These are phyloP conservation scores for Mayetiola destructor DNA, from an alignment of 2,888 invertebrate genomes.

Conservation along the genomic window DNA sequence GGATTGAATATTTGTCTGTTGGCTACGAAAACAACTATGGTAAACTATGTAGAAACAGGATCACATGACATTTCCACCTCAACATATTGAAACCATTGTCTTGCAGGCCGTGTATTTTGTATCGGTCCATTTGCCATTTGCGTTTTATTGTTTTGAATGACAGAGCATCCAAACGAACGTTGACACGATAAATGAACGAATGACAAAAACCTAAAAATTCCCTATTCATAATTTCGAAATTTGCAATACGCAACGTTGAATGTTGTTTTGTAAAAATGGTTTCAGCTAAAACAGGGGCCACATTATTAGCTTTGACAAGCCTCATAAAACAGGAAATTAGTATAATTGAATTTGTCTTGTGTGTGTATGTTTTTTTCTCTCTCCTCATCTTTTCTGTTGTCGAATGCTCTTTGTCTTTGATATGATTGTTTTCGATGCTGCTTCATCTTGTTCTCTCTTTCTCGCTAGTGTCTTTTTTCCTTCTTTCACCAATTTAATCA, in stretches of 20 bases:
- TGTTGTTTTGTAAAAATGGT: neutral
- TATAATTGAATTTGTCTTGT: conserved; percentile 13
- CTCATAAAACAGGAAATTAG: conserved; percentile 12
- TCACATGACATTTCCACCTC: too few relatives aligned
- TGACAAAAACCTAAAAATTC: too few relatives aligned
- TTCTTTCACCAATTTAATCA: conserved; percentile 6
- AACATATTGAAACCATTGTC: too few relatives aligned
- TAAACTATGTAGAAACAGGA: too few relatives aligned
- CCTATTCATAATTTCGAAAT: too few relatives aligned
- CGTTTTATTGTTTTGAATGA: too few relatives aligned
- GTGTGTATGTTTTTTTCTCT: neutral
- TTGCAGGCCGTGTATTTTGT: too few relatives aligned
- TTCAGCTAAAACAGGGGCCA: conserved; percentile 3
- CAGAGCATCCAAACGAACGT: neutral
- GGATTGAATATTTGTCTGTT: too few relatives aligned
- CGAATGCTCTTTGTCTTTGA: too few relatives aligned
- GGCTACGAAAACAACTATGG: too few relatives aligned
- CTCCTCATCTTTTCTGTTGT: neutral
- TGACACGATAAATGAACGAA: conserved; percentile 7
- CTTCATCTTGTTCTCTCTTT: neutral
- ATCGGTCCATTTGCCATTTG: neutral
- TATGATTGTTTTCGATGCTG: too few relatives aligned
- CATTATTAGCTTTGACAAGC: conserved; percentile 13
- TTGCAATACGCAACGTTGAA: too few relatives aligned
- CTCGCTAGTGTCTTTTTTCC: neutral